Base-by-base conservation (phyloP, 2,797 vertebrate genomes). In the Sebastes steindachneri region DNA sequence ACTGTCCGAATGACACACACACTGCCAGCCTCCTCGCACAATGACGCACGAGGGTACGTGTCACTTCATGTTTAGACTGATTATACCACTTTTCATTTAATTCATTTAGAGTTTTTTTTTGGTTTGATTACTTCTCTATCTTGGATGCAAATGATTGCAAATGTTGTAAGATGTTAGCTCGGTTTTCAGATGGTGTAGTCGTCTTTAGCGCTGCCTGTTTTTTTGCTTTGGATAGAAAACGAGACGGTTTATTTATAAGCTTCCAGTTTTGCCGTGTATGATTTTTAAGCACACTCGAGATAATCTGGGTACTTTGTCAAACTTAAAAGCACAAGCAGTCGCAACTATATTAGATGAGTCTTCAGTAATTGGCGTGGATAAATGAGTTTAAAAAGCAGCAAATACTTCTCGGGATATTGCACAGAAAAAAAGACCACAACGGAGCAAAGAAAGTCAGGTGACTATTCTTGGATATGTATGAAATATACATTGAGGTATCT, bases 1-100 rank as follows among this genome's bases (percentile, higher is more conserved):
- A 96, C 97, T 19, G 94, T 98, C 84, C 96, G 99, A 87, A 98
- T 99, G 98, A 98, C 98, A 64, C 98, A 97, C 89, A 99, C 98
- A 58, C 97, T 99, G 90, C 98, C 98, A 76, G 97, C 98, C 87
- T 98, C 98, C 23, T 98, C 98, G 85, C 98, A 99, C 95, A 99
- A 98, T 1, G 98, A 99, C 60, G 94, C 97, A 77, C 96, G 98
- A 89, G 97, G 97, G 98, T 99, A 87, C 72, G 90, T 54, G 26
- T 35, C 53, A 0, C 9, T 8, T 62, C 21, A 35, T 26, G 45
- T 73, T 51, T 33, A 4, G 58, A 73, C 58, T 23, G 26, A 4
- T 51, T 51, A n/a, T 21, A 53, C n/a, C 51, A 5, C 51, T 54
- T 10, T 11, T 21, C 4, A 54, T 54, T 53, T 53, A 53, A 21